Percentiles rank a stretch among this genome's conserved stretches.
Conservation (phyloP, 64 coral and sea anemone species). For the Pachyseris speciosa region DNA sequence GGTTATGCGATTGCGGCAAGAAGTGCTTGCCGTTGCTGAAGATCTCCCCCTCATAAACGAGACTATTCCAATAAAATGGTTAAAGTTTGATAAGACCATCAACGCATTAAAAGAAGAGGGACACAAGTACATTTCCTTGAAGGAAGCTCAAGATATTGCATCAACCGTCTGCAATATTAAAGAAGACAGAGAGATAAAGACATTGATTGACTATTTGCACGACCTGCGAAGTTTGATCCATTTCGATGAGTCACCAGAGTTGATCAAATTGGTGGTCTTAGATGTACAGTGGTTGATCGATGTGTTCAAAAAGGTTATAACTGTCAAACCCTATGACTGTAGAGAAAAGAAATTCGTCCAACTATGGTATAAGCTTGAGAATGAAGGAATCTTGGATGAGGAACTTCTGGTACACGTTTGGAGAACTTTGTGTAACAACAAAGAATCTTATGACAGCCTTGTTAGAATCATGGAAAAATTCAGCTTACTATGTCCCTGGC, state of each 20-base stretch:
- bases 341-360: neutral
- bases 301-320: slow-evolving; percentile 26
- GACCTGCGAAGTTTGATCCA: neutral
- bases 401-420: neutral
- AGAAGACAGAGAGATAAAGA: neutral
- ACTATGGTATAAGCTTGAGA: slow-evolving; percentile 5
- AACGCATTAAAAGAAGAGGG: neutral
- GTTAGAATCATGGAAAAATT: slow-evolving; percentile 22
- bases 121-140: neutral
- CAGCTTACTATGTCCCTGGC: neutral
- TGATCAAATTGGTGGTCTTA: neutral
- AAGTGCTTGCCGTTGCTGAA: neutral
- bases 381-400: slow-evolving; percentile 9
- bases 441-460: neutral
- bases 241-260: too few relatives aligned
- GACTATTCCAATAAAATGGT: slow-evolving; percentile 11
- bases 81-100: neutral
- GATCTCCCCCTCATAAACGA: too few relatives aligned
- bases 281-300: slow-evolving; percentile 22
- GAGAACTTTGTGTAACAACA: neutral
- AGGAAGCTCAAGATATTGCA: neutral
- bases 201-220: slow-evolving; percentile 12
- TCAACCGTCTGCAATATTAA: neutral
- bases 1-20: neutral
- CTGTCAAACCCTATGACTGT: neutral